Evolutionary conservation across 2,797 vertebrate species (phyloP), one percentile per base, ranked within the genome.

Genomic region (Eutrigla gurnardus): DNA sequence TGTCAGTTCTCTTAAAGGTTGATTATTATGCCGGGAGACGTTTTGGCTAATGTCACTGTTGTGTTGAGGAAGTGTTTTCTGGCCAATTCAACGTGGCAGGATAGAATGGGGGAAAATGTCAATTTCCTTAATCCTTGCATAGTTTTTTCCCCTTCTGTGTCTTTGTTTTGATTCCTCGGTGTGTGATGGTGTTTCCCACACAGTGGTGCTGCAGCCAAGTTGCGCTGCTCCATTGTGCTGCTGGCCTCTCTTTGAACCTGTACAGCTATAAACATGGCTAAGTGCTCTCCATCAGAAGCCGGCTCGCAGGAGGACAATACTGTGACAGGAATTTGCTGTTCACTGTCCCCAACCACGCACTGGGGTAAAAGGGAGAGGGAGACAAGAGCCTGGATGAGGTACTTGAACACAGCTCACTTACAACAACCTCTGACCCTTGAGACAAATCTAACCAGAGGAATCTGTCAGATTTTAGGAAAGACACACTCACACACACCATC

Each of bases 171-270:
- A 85, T 87, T 85, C 39, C 63, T 79, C 52, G 73, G 75, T 82
- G 85, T 82, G 88, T 80, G 72, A 80, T 82, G 77, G 75, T 87
- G 83, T 89, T 93, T 92, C 91, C 89, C 88, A 85, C 88, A 88
- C 85, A 83, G 81, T 59, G 65, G 78, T 86, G 86, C 88, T 86
- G 81, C 64, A 80, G 86, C 89, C 83, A 87, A 80, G 85, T 88
- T 77, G 77, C 66, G 69, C 86, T 83, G 71, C 71, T 86, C 89
- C 80, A 90, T 93, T 94, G 93, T 94, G 85, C 88, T 90, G 83
- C 84, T 94, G 92, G 89, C 92, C 89, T 87, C 80, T 90, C 88
- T 91, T 87, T 95, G 93, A 95, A 94, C 92, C 88, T 93, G 90
- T 78, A 52, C 77, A 84, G 85, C 91, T 89, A 87, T 92, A 92